Percentiles rank a stretch among this genome's conserved stretches.
phyloP scores from a whole-genome alignment of 2,888 invertebrate species.

The Phyto melanocephala region DNA sequence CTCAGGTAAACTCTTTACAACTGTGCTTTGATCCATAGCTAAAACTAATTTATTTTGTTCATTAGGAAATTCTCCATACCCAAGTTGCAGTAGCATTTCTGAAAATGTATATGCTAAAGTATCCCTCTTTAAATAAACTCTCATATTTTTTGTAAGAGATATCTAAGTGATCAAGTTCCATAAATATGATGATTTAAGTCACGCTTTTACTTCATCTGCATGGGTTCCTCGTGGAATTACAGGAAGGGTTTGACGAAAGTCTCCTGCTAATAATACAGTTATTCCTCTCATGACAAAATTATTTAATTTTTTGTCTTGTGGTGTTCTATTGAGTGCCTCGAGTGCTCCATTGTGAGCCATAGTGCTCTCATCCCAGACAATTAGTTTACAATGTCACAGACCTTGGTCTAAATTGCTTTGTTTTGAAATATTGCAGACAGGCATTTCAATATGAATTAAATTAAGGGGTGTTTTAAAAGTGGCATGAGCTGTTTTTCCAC shows the following conservation, averaged over 20 bases:
- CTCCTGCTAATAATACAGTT: conserved; percentile 43
- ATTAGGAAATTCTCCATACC: no score
- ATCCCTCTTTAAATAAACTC: not conserved
- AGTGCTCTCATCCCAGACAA: conserved; percentile 42
- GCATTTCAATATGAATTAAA: not conserved
- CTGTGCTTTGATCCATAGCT: no score
- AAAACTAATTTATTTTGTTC: no score
- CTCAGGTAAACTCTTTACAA: no score
- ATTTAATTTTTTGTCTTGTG: conserved; percentile 37
- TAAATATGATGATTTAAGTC: not conserved
- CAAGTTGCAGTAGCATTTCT: no score
- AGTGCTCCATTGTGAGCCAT: conserved; percentile 43
- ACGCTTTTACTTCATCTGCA: conserved; percentile 9
- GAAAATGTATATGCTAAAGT: no score
- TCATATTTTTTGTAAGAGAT: not conserved
- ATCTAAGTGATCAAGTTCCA: not conserved
- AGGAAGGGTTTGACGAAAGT: conserved; percentile 32
- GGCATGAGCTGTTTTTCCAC: not conserved
- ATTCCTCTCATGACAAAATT: conserved; percentile 47
- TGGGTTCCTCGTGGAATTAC: conserved; percentile 7
- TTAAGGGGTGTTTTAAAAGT: no score
- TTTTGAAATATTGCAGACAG: not conserved
- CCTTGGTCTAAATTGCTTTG: not conserved
- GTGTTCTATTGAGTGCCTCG: not conserved
- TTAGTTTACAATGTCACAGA: no score